Evolutionary conservation across 2,888 invertebrate genomes (phyloP), one percentile per base, ranked within the genome.

Genomic region (Meghimatium bilineatum): DNA sequence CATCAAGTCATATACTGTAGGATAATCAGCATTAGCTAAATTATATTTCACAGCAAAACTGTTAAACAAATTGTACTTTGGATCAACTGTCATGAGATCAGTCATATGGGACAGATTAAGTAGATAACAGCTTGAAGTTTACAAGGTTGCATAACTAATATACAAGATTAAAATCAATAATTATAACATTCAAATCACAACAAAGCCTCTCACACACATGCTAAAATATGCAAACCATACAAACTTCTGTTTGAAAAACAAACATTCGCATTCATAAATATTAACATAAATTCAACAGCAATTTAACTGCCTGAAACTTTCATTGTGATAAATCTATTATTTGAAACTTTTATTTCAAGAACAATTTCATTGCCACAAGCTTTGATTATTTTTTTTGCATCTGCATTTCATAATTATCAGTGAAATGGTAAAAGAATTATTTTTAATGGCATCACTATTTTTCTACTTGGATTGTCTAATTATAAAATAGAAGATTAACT

Each of bases 121-220:
- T 71, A 71, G 69, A 26, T 71, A 38, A 38, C 38, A 36, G 69
- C 69, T 26, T 71, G 34, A 71, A 38, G 69, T 71, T 71, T 23
- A 38, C 69, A 71, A 71, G 26, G 20, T 71, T 71, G 69, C 38
- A 71, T 38, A 71, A 71, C 20, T 38, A 38, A 71, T 63, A 38
- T 26, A 71, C 38, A 36, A 20, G 6, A 23, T 71, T 67, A 44
- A 44, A 44, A 44, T 44, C 44, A 44, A 67, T 20, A 67, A 71
- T 8, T 36, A 71, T 8, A 71, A 71, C 38, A 36, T 26, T 20
- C 20, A 26, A 38, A 36, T 38, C 69, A 38, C 38, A 26, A 71
- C 69, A 20, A 38, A 71, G 26, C 12, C 32, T 26, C 69, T 26
- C 23, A 26, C 69, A 71, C 38, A 71, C 20, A 20, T 36, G 23